These are phyloP conservation scores for Pachypsylla venusta DNA, from an alignment of 1,140 invertebrate species.

Conservation along the genomic window DNA sequence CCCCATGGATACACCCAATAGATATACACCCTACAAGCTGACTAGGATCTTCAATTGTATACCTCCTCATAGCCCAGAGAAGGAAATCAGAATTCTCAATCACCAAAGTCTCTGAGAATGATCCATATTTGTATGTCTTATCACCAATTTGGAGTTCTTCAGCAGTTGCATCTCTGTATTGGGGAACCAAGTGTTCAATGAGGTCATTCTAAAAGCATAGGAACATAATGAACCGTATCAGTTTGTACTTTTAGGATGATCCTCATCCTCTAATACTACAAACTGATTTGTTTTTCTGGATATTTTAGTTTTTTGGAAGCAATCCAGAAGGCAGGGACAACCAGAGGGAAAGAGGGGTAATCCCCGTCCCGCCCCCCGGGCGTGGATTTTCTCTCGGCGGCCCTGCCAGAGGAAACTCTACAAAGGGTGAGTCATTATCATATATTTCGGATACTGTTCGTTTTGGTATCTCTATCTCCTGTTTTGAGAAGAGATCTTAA, in stretches of 20 bases:
- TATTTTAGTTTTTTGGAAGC: no score
- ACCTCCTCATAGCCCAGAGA: slow-evolving; percentile 54
- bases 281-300: no score
- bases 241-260: background rate
- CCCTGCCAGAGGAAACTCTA: no score
- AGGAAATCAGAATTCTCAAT: slow-evolving; percentile 54
- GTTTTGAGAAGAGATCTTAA: no score
- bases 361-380: background rate
- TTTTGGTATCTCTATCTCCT: no score
- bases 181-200: slow-evolving; percentile 55
- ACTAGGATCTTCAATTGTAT: no score
- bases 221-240: background rate
- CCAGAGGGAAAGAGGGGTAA: background rate
- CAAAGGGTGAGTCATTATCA: no score
- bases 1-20: no score
- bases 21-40: no score
- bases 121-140: slow-evolving; percentile 63
- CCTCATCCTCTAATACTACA: background rate
- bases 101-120: slow-evolving; percentile 59
- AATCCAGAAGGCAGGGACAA: no score
- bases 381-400: no score
- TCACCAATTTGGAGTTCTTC: slow-evolving; percentile 55
- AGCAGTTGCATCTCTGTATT: slow-evolving; percentile 47
- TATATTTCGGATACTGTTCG: no score
- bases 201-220: slow-evolving; percentile 45